These are phyloP conservation scores for Drosophila kuntzei DNA, from an alignment of 2,888 invertebrate genomes.

Conservation along the genomic window DNA sequence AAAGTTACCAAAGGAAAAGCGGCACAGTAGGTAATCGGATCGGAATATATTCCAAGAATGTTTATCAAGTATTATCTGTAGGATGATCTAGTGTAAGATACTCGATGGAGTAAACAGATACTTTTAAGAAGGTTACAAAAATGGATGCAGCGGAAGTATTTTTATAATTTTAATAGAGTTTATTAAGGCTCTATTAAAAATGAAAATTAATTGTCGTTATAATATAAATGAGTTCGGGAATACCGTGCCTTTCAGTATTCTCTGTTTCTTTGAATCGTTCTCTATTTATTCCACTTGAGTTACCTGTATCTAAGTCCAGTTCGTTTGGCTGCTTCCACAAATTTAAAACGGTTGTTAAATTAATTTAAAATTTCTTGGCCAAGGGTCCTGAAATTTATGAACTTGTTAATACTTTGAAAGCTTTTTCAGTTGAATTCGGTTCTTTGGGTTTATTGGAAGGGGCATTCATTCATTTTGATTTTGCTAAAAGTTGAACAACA, in stretches of 20 bases:
- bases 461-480: constrained; percentile 57
- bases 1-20: constrained; percentile 1
- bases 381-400: constrained; percentile 48
- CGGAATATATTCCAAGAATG: background rate
- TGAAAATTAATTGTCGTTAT: background rate
- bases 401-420: constrained; percentile 75
- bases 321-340: constrained; percentile 27
- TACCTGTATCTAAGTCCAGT: constrained; percentile 23
- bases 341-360: constrained; percentile 40
- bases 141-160: background rate
- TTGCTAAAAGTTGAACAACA: constrained; percentile 60
- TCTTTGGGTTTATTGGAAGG: background rate
- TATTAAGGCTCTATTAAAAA: constrained; percentile 9
- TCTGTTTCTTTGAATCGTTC: background rate
- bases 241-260: background rate
- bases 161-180: background rate
- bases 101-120: background rate
- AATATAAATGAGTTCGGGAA: background rate
- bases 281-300: constrained; percentile 36
- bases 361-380: constrained; percentile 37
- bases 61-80: background rate
- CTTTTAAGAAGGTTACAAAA: background rate
- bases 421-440: constrained; percentile 53
- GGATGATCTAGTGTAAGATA: background rate
- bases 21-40: background rate